A percentile compares a stretch with the other conserved stretches of the same genome.
These are phyloP conservation scores for Eptatretus atami DNA, from an alignment of 2,797 vertebrate genomes.

Conservation along the genomic window DNA sequence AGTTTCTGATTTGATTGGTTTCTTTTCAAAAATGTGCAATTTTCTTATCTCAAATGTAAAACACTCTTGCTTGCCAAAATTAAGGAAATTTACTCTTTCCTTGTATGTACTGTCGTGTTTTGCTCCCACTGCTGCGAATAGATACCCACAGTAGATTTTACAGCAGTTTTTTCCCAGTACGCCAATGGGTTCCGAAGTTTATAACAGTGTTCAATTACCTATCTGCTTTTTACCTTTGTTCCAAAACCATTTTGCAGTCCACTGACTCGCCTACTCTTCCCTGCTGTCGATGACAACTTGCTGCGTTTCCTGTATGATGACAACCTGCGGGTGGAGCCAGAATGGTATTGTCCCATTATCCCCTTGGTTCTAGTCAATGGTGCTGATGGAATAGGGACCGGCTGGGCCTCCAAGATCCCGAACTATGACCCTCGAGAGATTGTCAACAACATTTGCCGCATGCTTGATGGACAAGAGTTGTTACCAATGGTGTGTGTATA, in stretches of 20 bases:
- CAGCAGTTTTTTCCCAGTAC: no score
- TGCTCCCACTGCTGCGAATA: no score
- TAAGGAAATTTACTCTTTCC: no score
- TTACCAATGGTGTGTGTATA: conserved; percentile 38
- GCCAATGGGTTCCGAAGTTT: no score
- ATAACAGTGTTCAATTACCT: no score
- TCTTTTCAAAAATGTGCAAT: no score
- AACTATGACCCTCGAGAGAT: conserved; percentile 59
- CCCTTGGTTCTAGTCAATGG: conserved; percentile 64
- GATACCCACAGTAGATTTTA: no score
- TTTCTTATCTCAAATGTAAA: no score
- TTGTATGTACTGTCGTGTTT: no score
- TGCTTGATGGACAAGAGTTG: conserved; percentile 50
- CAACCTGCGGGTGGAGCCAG: conserved; percentile 73
- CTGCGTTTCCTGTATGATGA: conserved; percentile 65
- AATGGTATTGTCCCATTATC: conserved; percentile 96
- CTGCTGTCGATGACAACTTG: conserved; percentile 40
- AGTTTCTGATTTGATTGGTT: no score
- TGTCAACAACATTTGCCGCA: conserved; percentile 38
- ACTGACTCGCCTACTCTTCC: conserved; percentile 47
- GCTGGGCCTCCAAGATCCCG: conserved; percentile 72
- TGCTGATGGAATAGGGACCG: conserved; percentile 69
- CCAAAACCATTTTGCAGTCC: conserved; percentile 17
- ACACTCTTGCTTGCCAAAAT: no score
- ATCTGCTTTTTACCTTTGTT: no score